phyloP scores from a whole-genome alignment of 2,113 vertebrate species.

The Cichladusa arquata region DNA sequence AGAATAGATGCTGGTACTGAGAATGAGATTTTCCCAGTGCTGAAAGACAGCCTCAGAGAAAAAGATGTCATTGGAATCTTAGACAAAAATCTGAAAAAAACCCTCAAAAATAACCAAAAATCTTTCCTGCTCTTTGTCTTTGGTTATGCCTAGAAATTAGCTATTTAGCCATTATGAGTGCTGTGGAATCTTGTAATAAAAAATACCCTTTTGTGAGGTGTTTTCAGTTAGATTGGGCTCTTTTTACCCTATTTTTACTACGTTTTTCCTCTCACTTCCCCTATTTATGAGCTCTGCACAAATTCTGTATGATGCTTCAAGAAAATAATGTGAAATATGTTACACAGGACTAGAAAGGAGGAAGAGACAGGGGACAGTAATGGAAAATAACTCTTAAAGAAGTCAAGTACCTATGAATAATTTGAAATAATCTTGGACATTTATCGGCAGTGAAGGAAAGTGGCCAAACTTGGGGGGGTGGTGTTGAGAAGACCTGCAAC shows the following conservation, averaged over 20 bases:
- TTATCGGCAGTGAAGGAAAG: neutral
- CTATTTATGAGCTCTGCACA: neutral
- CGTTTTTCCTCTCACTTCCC: neutral
- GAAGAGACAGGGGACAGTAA: neutral
- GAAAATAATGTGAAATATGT: neutral
- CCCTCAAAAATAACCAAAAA: neutral
- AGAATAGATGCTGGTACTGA: neutral
- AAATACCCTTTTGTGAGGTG: neutral
- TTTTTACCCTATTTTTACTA: neutral
- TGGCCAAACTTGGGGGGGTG: neutral
- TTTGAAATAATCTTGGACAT: neutral
- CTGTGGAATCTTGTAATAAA: neutral
- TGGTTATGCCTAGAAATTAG: neutral
- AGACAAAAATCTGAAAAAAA: neutral
- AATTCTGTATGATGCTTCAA: neutral
- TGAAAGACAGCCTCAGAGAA: neutral
- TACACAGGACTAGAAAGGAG: neutral
- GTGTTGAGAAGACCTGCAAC: neutral
- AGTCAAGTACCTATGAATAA: neutral
- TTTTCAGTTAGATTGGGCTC: neutral
- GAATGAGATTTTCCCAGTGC: neutral
- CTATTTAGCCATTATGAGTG: neutral
- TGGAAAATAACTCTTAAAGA: neutral
- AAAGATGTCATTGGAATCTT: neutral
- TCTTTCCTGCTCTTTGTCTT: neutral